Base-by-base conservation (phyloP, 1,140 invertebrate species). In the Campoletis sonorensis region DNA sequence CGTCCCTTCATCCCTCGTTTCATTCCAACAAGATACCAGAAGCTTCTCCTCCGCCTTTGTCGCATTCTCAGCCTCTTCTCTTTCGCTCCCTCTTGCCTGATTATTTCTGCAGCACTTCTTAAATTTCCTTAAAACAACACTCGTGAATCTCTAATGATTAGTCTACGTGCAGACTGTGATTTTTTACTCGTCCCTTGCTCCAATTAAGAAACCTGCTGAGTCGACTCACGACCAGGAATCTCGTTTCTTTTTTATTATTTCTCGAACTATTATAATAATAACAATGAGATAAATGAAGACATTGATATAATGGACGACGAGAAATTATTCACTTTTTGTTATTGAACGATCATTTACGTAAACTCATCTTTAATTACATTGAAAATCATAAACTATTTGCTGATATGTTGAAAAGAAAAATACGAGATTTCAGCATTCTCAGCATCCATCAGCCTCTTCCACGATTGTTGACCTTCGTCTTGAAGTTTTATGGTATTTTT, bases 91-190 rank as follows among this genome's bases (percentile, higher is more conserved):
- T 27, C 61, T 26, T 10, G 61, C 23, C 13, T 26, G 7, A 64
- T 45, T 13, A n/a, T 73, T 8, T 75, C 45, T 26, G 51, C 16
- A 54, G 73, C 2, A 23, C 21, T 27, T 54, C 54, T 37, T 27
- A 18, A 61, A 30, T 15, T 77, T 27, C 54, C 18, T 54, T 21
- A 64, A 16, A 15, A 58, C 72, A 72, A 72, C 4, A 72, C 70
- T 45, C 37, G 33, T 15, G 21, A 72, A 72, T 49, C 37, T 23
- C 23, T 8, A 72, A 18, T n/a, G 40, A 49, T 40, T 49, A 49
- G 70, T 49, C 70, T 45, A 71, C 70, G 21, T n/a, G 18, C 70
- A 71, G 68, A 71, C 68, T 10, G 68, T 72, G 70, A 49, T 72
- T 72, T 45, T 45, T 72, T 21, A 11, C 70, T 72, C 70, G 21